Evolutionary conservation across 2,888 invertebrate genomes (phyloP), one percentile per base, ranked within the genome.

Genomic region (Choreutis nemorana): DNA sequence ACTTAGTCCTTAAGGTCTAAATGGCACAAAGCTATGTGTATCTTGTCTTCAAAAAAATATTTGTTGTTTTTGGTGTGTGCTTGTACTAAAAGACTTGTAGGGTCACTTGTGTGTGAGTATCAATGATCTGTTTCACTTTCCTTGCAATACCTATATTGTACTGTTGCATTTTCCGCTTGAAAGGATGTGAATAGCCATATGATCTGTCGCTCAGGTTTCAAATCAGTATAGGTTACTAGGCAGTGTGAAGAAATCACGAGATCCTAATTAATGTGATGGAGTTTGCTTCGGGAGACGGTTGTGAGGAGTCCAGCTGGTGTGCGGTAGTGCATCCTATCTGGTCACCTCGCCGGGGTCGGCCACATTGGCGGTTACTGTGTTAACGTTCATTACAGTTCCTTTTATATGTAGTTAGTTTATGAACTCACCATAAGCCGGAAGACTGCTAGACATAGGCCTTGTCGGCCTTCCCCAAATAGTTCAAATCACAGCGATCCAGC

Each of bases 361-460:
- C 78, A 37, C 78, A 78, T 65, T 78, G 78, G 78, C 78, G 75
- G 72, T 73, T 78, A 65, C 54, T 78, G 77, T 77, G 78, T 78
- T 77, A 75, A 77, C 71, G 66, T 61, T 70, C 62, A 48, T 48
- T n/a, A n/a, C n/a, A n/a, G n/a, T n/a, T n/a, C n/a, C n/a, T n/a
- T n/a, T n/a, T n/a, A n/a, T n/a, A n/a, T n/a, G n/a, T n/a, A n/a
- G n/a, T n/a, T n/a, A n/a, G n/a, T n/a, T n/a, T n/a, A n/a, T n/a
- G n/a, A n/a, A n/a, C n/a, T n/a, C n/a, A n/a, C n/a, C n/a, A n/a
- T n/a, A n/a, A n/a, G n/a, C n/a, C n/a, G n/a, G n/a, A n/a, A n/a
- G n/a, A n/a, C n/a, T n/a, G n/a, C n/a, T n/a, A n/a, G n/a, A n/a
- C n/a, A n/a, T n/a, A n/a, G n/a, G n/a, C n/a, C n/a, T n/a, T n/a